These are phyloP conservation scores for Elegia similella DNA, from an alignment of 2,888 invertebrate genomes.

Conservation along the genomic window DNA sequence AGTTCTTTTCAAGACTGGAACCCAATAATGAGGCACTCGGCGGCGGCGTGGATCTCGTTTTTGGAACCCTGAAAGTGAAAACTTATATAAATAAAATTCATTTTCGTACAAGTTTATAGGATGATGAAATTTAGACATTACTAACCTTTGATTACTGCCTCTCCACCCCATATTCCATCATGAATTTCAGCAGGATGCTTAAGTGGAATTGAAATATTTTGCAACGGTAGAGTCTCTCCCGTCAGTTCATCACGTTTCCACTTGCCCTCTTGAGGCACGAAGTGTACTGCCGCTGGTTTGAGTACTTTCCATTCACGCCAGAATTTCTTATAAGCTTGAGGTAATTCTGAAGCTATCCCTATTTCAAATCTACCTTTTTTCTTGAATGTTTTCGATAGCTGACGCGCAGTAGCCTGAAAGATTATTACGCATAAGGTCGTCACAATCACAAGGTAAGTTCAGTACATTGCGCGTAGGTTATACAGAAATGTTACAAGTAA, in stretches of 20 bases:
- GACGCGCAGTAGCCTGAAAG: conserved; percentile 71
- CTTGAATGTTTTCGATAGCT: conserved; percentile 74
- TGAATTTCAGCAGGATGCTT: conserved; percentile 90
- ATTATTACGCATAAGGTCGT: conserved; percentile 39
- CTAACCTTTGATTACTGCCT: conserved; percentile 91
- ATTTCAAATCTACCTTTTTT: conserved; percentile 81
- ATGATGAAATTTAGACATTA: not conserved
- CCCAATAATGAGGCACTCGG: conserved; percentile 93
- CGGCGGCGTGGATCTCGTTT: conserved; percentile 82
- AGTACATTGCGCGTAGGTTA: not conserved
- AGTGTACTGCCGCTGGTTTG: conserved; percentile 84
- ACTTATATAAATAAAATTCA: not conserved
- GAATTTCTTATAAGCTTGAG: conserved; percentile 92
- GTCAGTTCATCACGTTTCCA: conserved; percentile 88
- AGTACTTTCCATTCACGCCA: conserved; percentile 91
- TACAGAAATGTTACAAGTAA: not conserved
- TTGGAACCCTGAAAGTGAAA: conserved; percentile 81
- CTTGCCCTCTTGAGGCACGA: conserved; percentile 86
- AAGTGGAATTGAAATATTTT: conserved; percentile 89
- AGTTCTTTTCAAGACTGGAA: conserved; percentile 89
- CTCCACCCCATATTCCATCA: conserved; percentile 97
- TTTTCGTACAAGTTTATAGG: not conserved
- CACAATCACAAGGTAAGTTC: conserved; percentile 22
- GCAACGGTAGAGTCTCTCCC: conserved; percentile 87
- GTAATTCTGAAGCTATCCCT: conserved; percentile 86